Conservation (phyloP, 1,140 invertebrate genomes). For the Leptinotarsa defecta region DNA sequence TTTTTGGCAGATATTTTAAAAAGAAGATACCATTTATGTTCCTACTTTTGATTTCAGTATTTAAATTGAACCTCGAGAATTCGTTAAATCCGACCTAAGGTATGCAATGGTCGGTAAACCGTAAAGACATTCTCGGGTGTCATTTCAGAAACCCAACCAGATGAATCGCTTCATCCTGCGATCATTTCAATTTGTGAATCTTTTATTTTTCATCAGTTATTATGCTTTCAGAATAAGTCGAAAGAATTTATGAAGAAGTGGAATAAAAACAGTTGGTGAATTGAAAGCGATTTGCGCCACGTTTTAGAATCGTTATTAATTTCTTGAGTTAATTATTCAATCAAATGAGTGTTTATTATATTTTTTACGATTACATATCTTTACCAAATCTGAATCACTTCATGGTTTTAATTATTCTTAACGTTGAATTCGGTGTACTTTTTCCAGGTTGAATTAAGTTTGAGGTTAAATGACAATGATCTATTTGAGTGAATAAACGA, state of each 20-base stretch:
- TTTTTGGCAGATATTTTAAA: too few species aligned
- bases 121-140: conserved; percentile 2
- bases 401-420: too few species aligned
- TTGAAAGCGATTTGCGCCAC: not conserved
- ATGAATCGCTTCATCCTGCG: not conserved
- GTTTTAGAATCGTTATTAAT: too few species aligned
- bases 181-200: conserved; percentile 4
- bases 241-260: conserved; percentile 2
- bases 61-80: not conserved
- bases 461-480: too few species aligned
- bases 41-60: not conserved
- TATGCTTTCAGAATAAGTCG: not conserved
- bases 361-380: too few species aligned
- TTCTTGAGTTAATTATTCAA: too few species aligned
- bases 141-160: not conserved
- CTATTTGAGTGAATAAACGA: too few species aligned
- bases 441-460: too few species aligned
- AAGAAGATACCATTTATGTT: too few species aligned
- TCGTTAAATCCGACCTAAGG: not conserved
- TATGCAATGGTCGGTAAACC: not conserved
- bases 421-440: too few species aligned
- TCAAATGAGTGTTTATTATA: too few species aligned
- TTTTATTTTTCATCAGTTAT: conserved; percentile 7
- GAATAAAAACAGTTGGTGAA: not conserved
- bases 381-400: too few species aligned